phyloP scores from a whole-genome alignment of 2,888 invertebrate species.

The Eulithis testata region DNA sequence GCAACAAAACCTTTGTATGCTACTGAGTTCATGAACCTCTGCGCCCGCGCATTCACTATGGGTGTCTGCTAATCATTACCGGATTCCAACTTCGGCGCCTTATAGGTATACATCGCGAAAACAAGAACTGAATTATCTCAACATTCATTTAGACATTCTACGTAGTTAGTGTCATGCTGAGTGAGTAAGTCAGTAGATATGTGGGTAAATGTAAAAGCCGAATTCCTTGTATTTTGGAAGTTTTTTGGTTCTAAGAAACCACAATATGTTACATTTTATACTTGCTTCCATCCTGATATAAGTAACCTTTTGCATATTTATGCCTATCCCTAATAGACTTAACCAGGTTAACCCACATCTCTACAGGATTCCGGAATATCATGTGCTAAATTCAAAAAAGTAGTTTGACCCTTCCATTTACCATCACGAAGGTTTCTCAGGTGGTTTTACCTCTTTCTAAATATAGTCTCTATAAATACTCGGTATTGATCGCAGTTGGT shows the following conservation, averaged over 20 bases:
- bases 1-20: conserved; percentile 6
- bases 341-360: no score
- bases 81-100: conserved; percentile 62
- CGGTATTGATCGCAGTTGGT: conserved; percentile 29
- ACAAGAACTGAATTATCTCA: conserved; percentile 2
- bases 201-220: no score
- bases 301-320: no score
- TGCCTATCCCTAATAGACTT: no score
- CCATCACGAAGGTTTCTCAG: background rate
- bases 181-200: no score
- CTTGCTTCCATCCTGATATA: no score
- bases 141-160: background rate
- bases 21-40: conserved; percentile 39
- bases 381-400: background rate
- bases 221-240: no score
- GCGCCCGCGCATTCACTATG: conserved; percentile 51
- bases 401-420: background rate
- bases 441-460: conserved; percentile 8
- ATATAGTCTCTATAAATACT: conserved; percentile 18
- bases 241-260: no score
- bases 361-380: no score
- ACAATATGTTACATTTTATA: no score
- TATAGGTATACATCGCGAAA: conserved; percentile 12
- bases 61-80: conserved; percentile 68
- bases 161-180: background rate